Evolutionary conservation across 2,113 vertebrate genomes (phyloP), one percentile per base, ranked within the genome.

Genomic region (Coregonus clupeaformis): DNA sequence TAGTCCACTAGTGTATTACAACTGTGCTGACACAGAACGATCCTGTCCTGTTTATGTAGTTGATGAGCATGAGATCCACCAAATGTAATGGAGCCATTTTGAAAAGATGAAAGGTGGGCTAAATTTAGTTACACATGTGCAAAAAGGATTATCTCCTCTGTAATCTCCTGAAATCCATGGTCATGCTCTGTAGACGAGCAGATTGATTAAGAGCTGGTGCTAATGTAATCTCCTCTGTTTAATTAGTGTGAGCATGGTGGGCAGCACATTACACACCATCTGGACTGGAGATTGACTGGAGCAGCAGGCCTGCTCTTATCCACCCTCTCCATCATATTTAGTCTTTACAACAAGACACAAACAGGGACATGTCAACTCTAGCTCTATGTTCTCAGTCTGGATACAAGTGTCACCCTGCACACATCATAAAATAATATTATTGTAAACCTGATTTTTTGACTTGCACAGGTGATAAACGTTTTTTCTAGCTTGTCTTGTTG

Each of bases 211-310:
- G 74, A 85, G 86, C 73, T 73, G 67, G 76, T 72, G 80, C 75
- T 88, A 87, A 89, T 87, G 83, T 88, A 90, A 91, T 91, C 91
- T 86, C 81, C 82, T 84, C 83, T 85, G 88, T 91, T 91, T 90
- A 92, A 92, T 92, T 92, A 89, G 83, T 91, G 82, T 55, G 72
- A 87, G 85, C 82, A 29, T 87, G 76, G 89, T 86, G 87, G 89
- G 87, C 86, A 89, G 84, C 80, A 81, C 90, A 91, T 89, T 89
- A 90, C 70, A 83, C 84, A 73, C 91, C 89, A 92, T 92, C 91
- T 92, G 89, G 73, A 85, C 78, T 66, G 79, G 80, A 85, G 14
- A 29, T 2, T 30, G 49, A 52, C 49, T 52, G 49, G 49, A 52
- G 49, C 49, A 52, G 75, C 84, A 60, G 77, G 76, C 79, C 82